Conservation (phyloP, 2,888 invertebrate species). For the Phania funesta region DNA sequence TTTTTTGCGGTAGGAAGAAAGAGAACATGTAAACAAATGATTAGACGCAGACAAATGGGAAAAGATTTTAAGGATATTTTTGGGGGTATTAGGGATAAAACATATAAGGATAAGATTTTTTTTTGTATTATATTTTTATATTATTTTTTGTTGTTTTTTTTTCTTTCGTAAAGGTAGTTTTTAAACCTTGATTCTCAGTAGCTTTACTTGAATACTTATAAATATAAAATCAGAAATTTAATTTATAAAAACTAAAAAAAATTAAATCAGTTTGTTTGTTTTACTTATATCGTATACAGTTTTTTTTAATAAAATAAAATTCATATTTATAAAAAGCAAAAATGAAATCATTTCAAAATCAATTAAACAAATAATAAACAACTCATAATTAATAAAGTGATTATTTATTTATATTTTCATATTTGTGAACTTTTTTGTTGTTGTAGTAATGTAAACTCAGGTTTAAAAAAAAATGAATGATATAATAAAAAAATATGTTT, state of each 20-base stretch:
- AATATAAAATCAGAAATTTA: conserved; percentile 46
- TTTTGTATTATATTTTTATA: conserved; percentile 69
- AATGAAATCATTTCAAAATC: conserved; percentile 51
- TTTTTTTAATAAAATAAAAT: conserved; percentile 27
- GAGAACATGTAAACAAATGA: conserved; percentile 83
- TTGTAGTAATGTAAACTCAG: conserved; percentile 70
- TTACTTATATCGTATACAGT: not conserved
- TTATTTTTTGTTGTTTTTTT: conserved; percentile 60
- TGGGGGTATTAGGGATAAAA: conserved; percentile 73
- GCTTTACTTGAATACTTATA: conserved; percentile 48
- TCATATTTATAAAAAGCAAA: conserved; percentile 61
- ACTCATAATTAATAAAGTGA: conserved; percentile 58
- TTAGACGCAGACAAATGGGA: conserved; percentile 90
- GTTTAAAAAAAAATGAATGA: conserved; percentile 53
- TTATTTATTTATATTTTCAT: conserved; percentile 48
- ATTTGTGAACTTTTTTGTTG: conserved; percentile 78
- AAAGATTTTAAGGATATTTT: conserved; percentile 77
- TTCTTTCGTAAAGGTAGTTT: conserved; percentile 23
- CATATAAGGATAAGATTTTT: conserved; percentile 66
- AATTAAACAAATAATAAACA: conserved; percentile 61
- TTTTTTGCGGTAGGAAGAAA: conserved; percentile 62
- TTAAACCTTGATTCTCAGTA: conserved; percentile 8
- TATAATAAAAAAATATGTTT: conserved; percentile 39
- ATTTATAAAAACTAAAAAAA: not conserved
- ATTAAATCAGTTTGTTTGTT: conserved; percentile 36